Evolutionary conservation across 2,888 invertebrate species (phyloP), one percentile per base, ranked within the genome.

Genomic region (Dermolepida albohirtum): DNA sequence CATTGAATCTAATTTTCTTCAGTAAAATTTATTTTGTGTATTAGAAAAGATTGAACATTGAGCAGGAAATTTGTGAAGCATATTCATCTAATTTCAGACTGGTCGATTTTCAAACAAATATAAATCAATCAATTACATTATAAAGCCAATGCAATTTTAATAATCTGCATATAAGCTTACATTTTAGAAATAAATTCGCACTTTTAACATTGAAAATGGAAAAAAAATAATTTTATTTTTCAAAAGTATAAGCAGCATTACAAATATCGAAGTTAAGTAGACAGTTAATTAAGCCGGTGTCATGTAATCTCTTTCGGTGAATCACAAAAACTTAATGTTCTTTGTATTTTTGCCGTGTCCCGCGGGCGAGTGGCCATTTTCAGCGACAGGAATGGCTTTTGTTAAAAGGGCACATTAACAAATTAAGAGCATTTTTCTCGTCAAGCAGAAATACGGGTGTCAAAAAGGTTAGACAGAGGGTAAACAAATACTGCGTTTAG

Each of bases 261-360:
- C 5, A 14, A 8, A 17, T 14, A 14, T 47, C 47, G 8, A 14
- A 14, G 14, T 5, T 47, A 47, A 44, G 17, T 12, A 47, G 17
- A n/a, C 12, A 17, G 47, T 47, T 47, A 14, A 47, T 47, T 47
- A 47, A 8, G 14, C 47, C 47, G 1, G 50, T n/a, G 11, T 27
- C 2, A n/a, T 22, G 4, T 50, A 50, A 50, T 17, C 50, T 22
- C 22, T 27, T n/a, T 22, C n/a, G 50, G 50, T n/a, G 11, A 50
- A 50, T 50, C 50, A n/a, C 50, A 50, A 50, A 50, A 50, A 50
- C 50, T 27, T 27, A 27, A 50, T 22, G 50, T 22, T n/a, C 27
- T 50, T 50, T 50, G 17, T 34, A 27, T 17, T 27, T 50, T 47
- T 16, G 12, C 0, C 10, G 11, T 22, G 27, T 50, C 50, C 50